Base-by-base conservation (phyloP, 2,888 invertebrate species). In the Nomada goodeniana region DNA sequence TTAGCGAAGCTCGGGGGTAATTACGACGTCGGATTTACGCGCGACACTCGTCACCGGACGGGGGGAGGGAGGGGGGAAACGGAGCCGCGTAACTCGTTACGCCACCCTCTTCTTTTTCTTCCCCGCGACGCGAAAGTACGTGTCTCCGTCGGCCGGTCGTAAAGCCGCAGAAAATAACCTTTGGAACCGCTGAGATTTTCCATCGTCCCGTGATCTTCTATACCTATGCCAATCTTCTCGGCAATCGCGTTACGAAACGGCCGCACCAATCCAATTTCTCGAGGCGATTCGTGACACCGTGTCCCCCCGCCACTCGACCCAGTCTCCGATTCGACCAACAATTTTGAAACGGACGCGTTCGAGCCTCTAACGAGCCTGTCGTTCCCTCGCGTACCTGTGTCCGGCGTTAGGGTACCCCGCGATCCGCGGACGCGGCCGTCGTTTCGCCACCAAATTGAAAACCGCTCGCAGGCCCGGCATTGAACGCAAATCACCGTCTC, bases 161-260 rank as follows among this genome's bases (percentile, higher is more conserved):
- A 71, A 77, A 77, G 68, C 70, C 84, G 80, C 73, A 63, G 85
- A 85, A 85, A 86, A 86, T 79, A 75, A 86, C 75, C 86, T 86
- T 81, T 83, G 85, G 78, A 86, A 76, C 78, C 64, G 69, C 72
- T 72, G 78, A 83, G 83, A 80, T 86, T 86, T 86, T 86, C 86
- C 85, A 85, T 83, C 80, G 82, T 76, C 77, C 71, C 80, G 75
- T 71, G 77, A 85, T 86, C 75, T 76, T 71, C 80, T 20, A 44
- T 68, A 68, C 76, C 64, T 70, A 63, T 60, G 75, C 84, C 84
- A 82, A 86, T 86, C 82, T 80, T 76, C 76, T 63, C 76, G 80
- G 80, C 80, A 83, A 76, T 83, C 80, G 80, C 80, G 81, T 86
- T 86, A 83, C 86, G 86, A 86, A 86, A 86, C 81, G 85, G 85